A percentile compares a stretch with the other conserved stretches of the same genome.
Conservation (phyloP, 1,140 invertebrate genomes). For the Drosophila bocki region DNA sequence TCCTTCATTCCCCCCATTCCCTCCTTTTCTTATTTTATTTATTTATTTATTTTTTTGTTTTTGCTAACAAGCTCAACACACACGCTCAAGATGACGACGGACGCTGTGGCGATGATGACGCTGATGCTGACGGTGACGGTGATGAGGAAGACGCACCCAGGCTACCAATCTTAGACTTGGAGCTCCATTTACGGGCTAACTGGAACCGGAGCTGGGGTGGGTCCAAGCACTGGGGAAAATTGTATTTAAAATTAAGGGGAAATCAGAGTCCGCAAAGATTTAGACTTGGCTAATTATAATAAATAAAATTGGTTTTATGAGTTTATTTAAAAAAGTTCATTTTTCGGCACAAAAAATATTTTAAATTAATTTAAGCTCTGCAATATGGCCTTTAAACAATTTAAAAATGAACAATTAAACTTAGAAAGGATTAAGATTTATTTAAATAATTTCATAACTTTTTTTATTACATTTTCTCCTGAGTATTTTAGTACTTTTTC, state of each 20-base stretch:
- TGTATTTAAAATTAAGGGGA: not conserved
- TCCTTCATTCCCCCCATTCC: not conserved
- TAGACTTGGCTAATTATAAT: too few relatives aligned
- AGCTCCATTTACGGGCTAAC: slow-evolving; percentile 69
- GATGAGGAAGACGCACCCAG: slow-evolving; percentile 69
- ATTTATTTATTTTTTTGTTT: slow-evolving; percentile 27
- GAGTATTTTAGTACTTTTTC: not conserved
- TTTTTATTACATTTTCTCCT: not conserved
- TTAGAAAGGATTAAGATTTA: not conserved
- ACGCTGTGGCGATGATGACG: not conserved
- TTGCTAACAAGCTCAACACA: slow-evolving; percentile 73
- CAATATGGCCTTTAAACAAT: too few relatives aligned
- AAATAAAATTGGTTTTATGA: too few relatives aligned
- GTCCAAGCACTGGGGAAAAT: slow-evolving; percentile 3
- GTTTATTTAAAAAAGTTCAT: too few relatives aligned
- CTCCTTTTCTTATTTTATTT: not conserved
- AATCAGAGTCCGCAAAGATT: not conserved
- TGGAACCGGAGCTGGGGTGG: slow-evolving; percentile 24
- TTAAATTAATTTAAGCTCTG: too few relatives aligned
- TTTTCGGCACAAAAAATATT: too few relatives aligned
- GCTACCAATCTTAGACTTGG: slow-evolving; percentile 59
- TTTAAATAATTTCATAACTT: not conserved
- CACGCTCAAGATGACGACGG: slow-evolving; percentile 21
- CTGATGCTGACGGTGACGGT: slow-evolving; percentile 29
- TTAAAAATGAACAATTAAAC: not conserved